Conservation (phyloP, 2,113 vertebrate species). For the Ammodytes dubius region DNA sequence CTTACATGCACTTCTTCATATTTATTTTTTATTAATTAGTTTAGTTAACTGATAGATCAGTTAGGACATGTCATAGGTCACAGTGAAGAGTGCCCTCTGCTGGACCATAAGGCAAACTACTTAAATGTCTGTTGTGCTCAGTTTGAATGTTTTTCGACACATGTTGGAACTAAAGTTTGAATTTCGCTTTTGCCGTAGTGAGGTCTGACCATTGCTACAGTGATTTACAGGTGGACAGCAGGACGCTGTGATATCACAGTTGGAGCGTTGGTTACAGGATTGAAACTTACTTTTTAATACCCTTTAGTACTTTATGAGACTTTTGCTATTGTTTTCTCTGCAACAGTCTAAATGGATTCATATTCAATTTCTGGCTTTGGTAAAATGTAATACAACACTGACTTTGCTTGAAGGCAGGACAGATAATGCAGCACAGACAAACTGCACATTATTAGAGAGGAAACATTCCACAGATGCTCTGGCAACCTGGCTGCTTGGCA, state of each 20-base stretch:
- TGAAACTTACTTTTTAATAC: neutral
- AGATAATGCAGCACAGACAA: slow-evolving; percentile 58
- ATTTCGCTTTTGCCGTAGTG: too few relatives aligned
- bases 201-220: too few relatives aligned
- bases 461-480: slow-evolving; percentile 74
- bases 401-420: slow-evolving; percentile 23
- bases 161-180: too few relatives aligned
- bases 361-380: slow-evolving; percentile 7
- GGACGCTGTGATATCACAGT: neutral
- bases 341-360: slow-evolving; percentile 4
- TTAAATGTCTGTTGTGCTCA: too few relatives aligned
- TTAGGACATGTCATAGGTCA: too few relatives aligned
- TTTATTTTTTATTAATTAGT: too few relatives aligned
- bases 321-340: neutral
- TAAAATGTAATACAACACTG: slow-evolving; percentile 50
- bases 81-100: too few relatives aligned
- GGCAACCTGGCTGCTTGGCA: slow-evolving; percentile 59
- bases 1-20: too few relatives aligned
- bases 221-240: too few relatives aligned
- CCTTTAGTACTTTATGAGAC: neutral
- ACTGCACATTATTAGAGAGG: slow-evolving; percentile 62
- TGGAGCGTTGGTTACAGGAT: neutral
- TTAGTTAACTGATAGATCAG: too few relatives aligned
- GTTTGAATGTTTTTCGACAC: too few relatives aligned
- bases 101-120: too few relatives aligned